Percentiles rank a stretch among this genome's conserved stretches.
Conservation (phyloP, 2,113 vertebrate species). For the Archilochus colubris region DNA sequence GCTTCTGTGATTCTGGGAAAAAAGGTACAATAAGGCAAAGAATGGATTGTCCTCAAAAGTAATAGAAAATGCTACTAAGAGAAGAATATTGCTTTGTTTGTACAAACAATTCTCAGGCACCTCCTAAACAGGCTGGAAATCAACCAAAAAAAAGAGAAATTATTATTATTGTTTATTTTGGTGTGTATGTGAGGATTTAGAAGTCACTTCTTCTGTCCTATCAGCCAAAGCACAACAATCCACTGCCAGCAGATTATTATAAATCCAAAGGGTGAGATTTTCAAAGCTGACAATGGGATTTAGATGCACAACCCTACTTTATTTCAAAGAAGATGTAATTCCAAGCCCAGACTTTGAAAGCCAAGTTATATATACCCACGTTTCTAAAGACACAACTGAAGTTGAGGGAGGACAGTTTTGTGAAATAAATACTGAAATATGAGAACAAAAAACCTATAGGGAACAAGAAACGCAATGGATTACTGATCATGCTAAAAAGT, state of each 20-base stretch:
- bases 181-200: background rate
- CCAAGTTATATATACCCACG: background rate
- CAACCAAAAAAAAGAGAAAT: background rate
- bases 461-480: constrained; percentile 17
- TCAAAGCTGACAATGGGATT: constrained; percentile 28
- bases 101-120: background rate
- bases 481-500: constrained; percentile 20
- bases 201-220: background rate
- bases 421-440: background rate
- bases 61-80: background rate
- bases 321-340: background rate
- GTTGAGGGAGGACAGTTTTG: background rate
- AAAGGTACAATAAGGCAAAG: background rate
- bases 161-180: too few species aligned
- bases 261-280: background rate
- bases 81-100: background rate
- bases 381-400: background rate
- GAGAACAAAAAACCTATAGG: constrained; percentile 8
- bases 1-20: background rate
- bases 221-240: background rate
- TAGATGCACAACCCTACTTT: background rate
- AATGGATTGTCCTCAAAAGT: background rate
- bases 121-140: background rate
- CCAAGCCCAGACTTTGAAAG: background rate
- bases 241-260: constrained; percentile 7